These are phyloP conservation scores for Gallinago media DNA, from an alignment of 2,113 vertebrate genomes.

Conservation along the genomic window DNA sequence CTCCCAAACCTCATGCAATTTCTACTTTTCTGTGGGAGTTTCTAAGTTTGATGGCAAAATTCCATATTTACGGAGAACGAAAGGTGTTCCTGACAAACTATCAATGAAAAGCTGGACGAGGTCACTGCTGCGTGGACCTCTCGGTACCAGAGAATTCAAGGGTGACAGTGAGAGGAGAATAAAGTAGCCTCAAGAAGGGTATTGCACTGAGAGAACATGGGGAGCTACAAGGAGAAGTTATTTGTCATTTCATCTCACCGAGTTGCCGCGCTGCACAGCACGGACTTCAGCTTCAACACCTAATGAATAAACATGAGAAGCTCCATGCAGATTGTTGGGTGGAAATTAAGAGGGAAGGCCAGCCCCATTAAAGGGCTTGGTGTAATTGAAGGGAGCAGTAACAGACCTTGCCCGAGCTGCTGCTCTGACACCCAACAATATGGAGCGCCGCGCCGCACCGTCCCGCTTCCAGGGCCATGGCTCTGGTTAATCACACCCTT, in stretches of 20 bases:
- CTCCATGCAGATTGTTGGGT: neutral
- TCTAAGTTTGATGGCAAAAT: neutral
- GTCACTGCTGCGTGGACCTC: neutral
- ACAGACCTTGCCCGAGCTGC: neutral
- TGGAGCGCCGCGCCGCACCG: accelerated
- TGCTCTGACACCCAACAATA: accelerated
- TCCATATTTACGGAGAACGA: neutral
- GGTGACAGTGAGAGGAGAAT: neutral
- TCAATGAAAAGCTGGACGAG: neutral
- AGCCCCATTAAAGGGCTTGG: neutral
- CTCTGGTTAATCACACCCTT: neutral
- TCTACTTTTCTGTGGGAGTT: neutral
- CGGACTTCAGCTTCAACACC: neutral
- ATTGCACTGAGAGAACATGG: neutral
- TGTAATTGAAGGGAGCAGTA: neutral
- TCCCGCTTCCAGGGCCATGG: accelerated
- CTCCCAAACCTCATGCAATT: accelerated
- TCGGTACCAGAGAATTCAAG: neutral
- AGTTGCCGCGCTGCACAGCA: neutral
- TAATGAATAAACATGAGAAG: neutral
- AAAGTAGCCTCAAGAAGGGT: neutral
- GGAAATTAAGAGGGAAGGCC: neutral
- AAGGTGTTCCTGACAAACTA: neutral
- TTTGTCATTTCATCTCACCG: neutral
- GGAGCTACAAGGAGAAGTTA: neutral